phyloP scores from a whole-genome alignment of 2,113 vertebrate species.

The Peromyscus californicus region DNA sequence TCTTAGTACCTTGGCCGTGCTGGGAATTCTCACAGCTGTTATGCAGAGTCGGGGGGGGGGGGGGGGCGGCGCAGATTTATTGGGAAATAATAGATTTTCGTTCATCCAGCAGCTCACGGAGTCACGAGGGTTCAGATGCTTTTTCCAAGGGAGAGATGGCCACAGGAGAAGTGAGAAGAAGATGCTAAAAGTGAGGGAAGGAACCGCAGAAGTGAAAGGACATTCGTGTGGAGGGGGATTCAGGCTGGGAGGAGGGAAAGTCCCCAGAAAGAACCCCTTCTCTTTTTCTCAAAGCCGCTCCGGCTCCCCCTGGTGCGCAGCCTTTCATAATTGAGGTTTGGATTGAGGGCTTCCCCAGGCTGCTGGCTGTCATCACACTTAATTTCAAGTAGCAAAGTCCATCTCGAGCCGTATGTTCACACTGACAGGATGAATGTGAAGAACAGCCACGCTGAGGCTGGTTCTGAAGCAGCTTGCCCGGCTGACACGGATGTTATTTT shows the following conservation, averaged over 20 bases:
- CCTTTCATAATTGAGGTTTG: slow-evolving; percentile 49
- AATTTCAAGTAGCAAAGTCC: slow-evolving; percentile 79
- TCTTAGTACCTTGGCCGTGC: background rate
- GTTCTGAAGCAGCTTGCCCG: background rate
- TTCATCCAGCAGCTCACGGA: slow-evolving; percentile 51
- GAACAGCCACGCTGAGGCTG: background rate
- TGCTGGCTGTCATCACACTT: slow-evolving; percentile 77
- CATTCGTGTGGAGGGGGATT: background rate
- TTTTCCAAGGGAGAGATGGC: background rate
- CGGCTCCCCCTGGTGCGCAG: background rate
- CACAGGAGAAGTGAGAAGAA: background rate
- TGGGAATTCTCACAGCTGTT: slow-evolving; percentile 68
- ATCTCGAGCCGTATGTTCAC: slow-evolving; percentile 72
- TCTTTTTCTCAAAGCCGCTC: background rate
- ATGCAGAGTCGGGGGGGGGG: background rate
- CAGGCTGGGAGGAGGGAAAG: background rate
- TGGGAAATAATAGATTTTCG: slow-evolving; percentile 64
- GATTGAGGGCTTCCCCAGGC: slow-evolving; percentile 28
- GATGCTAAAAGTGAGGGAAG: background rate
- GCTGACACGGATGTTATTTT: background rate
- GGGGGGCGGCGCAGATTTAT: slow-evolving; percentile 16
- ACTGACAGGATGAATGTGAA: slow-evolving; percentile 56
- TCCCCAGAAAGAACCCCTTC: slow-evolving; percentile 56
- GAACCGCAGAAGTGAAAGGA: background rate
- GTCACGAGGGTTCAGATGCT: slow-evolving; percentile 49